Evolutionary conservation across 2,113 vertebrate genomes (phyloP).

Genomic region (Phalacrocorax brasilianus): DNA sequence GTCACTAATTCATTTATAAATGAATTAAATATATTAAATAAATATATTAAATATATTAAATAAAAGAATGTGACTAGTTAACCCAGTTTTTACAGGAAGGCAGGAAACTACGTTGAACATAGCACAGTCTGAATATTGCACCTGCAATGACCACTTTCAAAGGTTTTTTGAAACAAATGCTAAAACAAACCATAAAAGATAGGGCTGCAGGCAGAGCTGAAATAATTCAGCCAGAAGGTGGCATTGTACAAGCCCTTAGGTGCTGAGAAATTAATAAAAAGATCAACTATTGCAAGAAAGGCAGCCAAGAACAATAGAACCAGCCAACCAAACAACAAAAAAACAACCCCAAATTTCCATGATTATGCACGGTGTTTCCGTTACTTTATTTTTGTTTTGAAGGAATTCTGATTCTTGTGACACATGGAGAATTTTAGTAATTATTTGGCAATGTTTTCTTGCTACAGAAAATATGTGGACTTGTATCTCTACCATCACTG

Average conservation of each 20-base stretch:
- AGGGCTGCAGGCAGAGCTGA: slow-evolving; percentile 48
- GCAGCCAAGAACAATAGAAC: background rate
- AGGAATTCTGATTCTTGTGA: background rate
- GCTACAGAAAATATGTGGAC: slow-evolving; percentile 33
- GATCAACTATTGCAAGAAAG: slow-evolving; percentile 21
- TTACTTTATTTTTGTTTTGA: slow-evolving; percentile 49
- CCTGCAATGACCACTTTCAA: slow-evolving; percentile 16
- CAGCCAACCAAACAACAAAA: background rate
- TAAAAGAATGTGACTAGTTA: background rate
- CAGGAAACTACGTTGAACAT: background rate
- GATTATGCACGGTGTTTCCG: slow-evolving; percentile 25
- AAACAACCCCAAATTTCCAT: background rate
- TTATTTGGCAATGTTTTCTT: slow-evolving; percentile 39
- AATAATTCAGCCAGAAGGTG: slow-evolving; percentile 46
- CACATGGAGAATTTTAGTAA: background rate
- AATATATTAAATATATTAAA: too few species aligned
- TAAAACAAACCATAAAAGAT: slow-evolving; percentile 54
- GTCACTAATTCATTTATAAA: background rate
- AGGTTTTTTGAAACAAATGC: slow-evolving; percentile 39
- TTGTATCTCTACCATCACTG: slow-evolving; percentile 29
- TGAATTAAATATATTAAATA: too few species aligned
- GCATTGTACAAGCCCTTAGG: slow-evolving; percentile 20
- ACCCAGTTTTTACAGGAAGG: background rate
- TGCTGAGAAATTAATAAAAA: slow-evolving; percentile 37
- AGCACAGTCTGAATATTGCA: slow-evolving; percentile 7